Evolutionary conservation across 2,113 vertebrate species (phyloP).

Genomic region (Hystrix brachyura): DNA sequence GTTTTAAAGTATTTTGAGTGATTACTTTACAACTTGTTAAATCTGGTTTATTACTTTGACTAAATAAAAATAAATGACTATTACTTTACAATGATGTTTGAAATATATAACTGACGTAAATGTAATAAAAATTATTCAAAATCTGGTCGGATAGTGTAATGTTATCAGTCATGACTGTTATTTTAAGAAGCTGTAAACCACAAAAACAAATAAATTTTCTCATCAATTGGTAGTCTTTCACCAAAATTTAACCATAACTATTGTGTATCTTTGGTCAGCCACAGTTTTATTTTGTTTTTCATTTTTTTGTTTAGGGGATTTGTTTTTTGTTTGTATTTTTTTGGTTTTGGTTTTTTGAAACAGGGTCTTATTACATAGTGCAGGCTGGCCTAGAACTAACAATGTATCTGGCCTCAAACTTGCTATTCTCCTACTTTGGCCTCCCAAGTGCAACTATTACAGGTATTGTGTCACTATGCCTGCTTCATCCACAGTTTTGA

Average conservation of each 20-base stretch:
- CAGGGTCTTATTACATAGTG: background rate
- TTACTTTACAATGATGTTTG: background rate
- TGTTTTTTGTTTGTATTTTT: background rate
- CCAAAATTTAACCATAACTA: background rate
- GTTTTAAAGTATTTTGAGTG: background rate
- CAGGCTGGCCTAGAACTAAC: background rate
- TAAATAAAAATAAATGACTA: constrained; percentile 35
- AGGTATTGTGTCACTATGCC: no score
- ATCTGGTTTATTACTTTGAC: background rate
- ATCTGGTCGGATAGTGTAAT: background rate
- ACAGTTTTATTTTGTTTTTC: background rate
- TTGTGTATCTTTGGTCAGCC: background rate
- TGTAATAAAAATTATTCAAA: background rate
- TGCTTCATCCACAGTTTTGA: background rate
- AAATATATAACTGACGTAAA: constrained; percentile 36
- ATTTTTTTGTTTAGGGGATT: background rate
- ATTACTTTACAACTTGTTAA: background rate
- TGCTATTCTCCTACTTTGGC: background rate
- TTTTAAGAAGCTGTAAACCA: background rate
- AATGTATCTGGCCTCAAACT: background rate
- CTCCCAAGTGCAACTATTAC: background rate
- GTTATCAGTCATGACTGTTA: background rate
- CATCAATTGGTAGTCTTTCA: background rate
- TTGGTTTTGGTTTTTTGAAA: background rate
- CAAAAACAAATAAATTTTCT: constrained; percentile 12